A percentile compares a stretch with the other conserved stretches of the same genome.
Conservation (phyloP, 2,113 vertebrate species). For the Phalacrocorax carbo region DNA sequence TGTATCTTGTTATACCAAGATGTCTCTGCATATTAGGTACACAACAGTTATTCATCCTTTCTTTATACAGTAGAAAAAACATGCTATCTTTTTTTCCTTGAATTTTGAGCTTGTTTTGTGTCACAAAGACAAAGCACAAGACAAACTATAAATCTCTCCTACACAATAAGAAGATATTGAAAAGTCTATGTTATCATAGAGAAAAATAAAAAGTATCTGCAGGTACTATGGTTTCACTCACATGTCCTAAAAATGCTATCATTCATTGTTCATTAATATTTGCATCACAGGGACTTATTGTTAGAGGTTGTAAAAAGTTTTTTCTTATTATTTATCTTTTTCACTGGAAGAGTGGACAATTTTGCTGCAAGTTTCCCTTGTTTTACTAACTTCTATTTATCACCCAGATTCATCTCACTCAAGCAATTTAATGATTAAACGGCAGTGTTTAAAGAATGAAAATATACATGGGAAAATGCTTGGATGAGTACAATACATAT, state of each 20-base stretch:
- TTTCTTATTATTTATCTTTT: not conserved
- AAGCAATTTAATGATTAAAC: not conserved
- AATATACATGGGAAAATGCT: not conserved
- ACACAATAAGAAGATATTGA: not conserved
- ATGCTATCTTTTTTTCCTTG: not conserved
- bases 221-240: not conserved
- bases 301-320: not conserved
- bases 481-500: not conserved
- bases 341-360: not conserved
- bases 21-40: not conserved
- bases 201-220: not conserved
- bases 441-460: not conserved
- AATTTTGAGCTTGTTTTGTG: not conserved
- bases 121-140: not conserved
- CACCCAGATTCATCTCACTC: not conserved
- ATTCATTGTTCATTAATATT: not conserved
- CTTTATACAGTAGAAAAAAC: slow-evolving; percentile 2
- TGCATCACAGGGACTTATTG: not conserved
- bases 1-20: slow-evolving; percentile 57
- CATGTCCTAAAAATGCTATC: not conserved
- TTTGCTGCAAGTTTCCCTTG: not conserved
- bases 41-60: not conserved
- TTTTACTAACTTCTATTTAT: not conserved
- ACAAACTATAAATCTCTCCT: not conserved
- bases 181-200: not conserved